These are phyloP conservation scores for Sebastiscus albofasciatus DNA, from an alignment of 2,797 vertebrate genomes.

Conservation along the genomic window DNA sequence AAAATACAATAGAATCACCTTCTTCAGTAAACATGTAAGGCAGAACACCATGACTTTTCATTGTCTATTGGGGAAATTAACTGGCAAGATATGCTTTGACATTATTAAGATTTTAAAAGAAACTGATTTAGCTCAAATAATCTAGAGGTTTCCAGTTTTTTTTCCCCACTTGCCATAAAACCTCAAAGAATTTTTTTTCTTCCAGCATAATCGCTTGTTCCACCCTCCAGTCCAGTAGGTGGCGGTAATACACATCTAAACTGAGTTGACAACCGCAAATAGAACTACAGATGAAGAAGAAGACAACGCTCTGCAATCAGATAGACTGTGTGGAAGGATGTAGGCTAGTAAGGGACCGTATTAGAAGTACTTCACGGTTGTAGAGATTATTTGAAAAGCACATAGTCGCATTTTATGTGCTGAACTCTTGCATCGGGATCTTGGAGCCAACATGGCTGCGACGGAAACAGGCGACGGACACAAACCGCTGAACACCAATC, in stretches of 20 bases:
- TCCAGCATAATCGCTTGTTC: neutral
- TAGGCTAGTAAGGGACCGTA: neutral
- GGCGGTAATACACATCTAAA: neutral
- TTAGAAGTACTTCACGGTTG: fast-evolving
- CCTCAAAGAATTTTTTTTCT: neutral
- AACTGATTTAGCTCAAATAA: neutral
- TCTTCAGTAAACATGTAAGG: neutral
- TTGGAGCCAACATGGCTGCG: conserved; percentile 51
- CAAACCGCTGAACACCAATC: conserved; percentile 42
- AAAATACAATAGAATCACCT: neutral
- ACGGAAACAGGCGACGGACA: conserved; percentile 60
- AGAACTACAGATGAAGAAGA: conserved; percentile 14
- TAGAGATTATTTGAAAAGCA: neutral
- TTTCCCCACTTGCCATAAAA: too few relatives aligned
- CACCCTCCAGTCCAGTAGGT: neutral
- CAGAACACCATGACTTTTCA: neutral
- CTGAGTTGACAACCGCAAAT: too few relatives aligned
- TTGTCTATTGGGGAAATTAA: neutral
- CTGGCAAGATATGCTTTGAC: neutral
- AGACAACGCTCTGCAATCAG: conserved; percentile 8
- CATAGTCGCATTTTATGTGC: neutral
- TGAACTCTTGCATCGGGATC: neutral
- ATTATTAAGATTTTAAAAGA: neutral
- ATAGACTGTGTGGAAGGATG: neutral
- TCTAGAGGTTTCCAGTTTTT: neutral